These are phyloP conservation scores for Ceratina calcarata DNA, from an alignment of 1,140 invertebrate species.

Conservation along the genomic window DNA sequence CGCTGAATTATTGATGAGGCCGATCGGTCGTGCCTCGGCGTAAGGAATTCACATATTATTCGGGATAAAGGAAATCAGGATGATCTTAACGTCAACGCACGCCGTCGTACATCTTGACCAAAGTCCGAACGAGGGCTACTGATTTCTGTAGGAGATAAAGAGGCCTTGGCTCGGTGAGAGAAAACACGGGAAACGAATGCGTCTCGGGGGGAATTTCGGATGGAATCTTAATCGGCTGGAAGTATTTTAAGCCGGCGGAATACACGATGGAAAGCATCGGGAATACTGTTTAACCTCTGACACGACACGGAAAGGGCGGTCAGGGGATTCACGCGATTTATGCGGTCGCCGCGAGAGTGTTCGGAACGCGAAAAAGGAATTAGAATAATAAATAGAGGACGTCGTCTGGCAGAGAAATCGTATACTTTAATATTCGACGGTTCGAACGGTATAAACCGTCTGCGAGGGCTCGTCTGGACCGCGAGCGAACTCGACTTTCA, in stretches of 20 bases:
- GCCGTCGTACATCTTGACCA: slow-evolving; percentile 53
- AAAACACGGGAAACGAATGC: slow-evolving; percentile 42
- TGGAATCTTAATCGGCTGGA: slow-evolving; percentile 39
- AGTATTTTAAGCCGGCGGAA: slow-evolving; percentile 13
- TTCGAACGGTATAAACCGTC: no score
- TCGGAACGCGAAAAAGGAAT: background rate
- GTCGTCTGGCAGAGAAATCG: no score
- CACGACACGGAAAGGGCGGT: slow-evolving; percentile 27
- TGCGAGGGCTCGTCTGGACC: background rate
- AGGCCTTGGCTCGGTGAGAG: slow-evolving; percentile 35
- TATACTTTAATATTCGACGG: no score
- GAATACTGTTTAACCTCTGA: slow-evolving; percentile 23
- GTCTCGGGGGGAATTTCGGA: slow-evolving; percentile 26
- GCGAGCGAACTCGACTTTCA: background rate
- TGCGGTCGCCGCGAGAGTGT: background rate
- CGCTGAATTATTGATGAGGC: slow-evolving; percentile 72
- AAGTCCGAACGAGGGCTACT: slow-evolving; percentile 46
- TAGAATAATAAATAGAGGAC: no score
- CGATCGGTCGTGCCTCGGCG: slow-evolving; percentile 52
- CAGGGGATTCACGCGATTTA: background rate
- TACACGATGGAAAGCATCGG: background rate
- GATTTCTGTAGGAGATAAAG: slow-evolving; percentile 53
- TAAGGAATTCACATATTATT: slow-evolving; percentile 65
- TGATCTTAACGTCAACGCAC: slow-evolving; percentile 55
- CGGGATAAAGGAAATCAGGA: slow-evolving; percentile 27